Evolutionary conservation across 2,113 vertebrate genomes (phyloP).

Genomic region (Ancistrus triradiatus): DNA sequence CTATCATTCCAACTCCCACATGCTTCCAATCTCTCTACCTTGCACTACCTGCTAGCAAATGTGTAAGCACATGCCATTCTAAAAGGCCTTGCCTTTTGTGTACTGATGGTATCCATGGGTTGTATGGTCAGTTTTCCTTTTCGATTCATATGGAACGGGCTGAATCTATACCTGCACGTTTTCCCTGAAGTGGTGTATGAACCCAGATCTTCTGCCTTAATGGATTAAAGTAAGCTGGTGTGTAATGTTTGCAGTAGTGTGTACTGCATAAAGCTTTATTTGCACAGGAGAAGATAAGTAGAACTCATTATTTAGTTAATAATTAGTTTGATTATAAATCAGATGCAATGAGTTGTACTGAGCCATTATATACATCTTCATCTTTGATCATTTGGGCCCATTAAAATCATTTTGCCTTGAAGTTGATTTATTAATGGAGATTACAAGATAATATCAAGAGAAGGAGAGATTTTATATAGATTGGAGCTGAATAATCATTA

Average conservation of each 20-base stretch:
- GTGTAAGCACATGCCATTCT: too few relatives aligned
- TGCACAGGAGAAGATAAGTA: conserved; percentile 20
- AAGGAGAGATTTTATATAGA: too few relatives aligned
- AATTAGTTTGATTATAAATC: background rate
- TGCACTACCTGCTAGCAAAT: background rate
- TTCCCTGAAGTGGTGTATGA: background rate
- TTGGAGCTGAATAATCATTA: background rate
- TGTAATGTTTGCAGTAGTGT: conserved; percentile 10
- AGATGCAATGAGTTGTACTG: too few relatives aligned
- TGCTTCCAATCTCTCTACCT: background rate
- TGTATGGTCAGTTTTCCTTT: background rate
- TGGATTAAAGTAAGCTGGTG: background rate
- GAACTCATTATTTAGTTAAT: background rate
- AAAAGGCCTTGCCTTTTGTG: too few relatives aligned
- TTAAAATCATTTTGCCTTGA: too few relatives aligned
- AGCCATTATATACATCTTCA: background rate
- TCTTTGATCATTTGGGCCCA: background rate
- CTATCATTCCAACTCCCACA: background rate
- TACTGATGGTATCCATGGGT: too few relatives aligned
- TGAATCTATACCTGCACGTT: background rate
- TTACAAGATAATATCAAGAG: background rate
- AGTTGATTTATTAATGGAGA: background rate
- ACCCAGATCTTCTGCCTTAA: background rate
- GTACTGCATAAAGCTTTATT: conserved; percentile 26
- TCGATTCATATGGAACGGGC: background rate